Evolutionary conservation across 2,113 vertebrate species (phyloP).

Genomic region (Bucco capensis): DNA sequence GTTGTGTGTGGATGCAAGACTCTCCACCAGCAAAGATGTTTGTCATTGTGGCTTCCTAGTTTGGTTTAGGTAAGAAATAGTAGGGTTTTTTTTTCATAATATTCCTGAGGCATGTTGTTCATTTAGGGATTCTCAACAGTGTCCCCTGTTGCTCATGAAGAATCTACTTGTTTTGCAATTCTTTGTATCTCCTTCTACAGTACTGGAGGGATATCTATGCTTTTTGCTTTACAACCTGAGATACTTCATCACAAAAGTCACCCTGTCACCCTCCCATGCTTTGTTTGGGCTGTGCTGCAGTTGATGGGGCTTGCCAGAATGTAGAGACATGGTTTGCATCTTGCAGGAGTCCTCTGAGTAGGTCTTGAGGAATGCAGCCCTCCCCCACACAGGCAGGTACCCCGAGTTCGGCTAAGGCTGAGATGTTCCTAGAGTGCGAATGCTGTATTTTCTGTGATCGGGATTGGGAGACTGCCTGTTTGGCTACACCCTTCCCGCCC

Average conservation of each 20-base stretch:
- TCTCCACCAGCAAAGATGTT: background rate
- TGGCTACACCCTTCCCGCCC: background rate
- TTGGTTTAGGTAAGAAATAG: background rate
- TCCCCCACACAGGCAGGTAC: rapidly evolving
- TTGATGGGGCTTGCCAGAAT: background rate
- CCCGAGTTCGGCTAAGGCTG: background rate
- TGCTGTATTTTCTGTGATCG: background rate
- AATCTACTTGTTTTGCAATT: background rate
- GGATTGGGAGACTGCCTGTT: background rate
- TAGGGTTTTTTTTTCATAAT: rapidly evolving
- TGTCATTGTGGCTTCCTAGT: background rate
- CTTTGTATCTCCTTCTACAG: background rate
- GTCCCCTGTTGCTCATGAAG: rapidly evolving
- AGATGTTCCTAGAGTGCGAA: constrained; percentile 39
- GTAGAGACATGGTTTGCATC: background rate
- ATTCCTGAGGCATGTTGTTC: background rate
- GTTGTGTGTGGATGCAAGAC: background rate
- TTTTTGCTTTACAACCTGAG: background rate
- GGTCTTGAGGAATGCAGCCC: background rate
- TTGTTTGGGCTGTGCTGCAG: background rate
- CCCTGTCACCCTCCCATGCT: background rate
- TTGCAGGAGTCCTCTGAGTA: background rate
- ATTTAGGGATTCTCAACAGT: background rate
- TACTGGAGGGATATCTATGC: rapidly evolving
- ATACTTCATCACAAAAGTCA: rapidly evolving